These are phyloP conservation scores for Mylabris sibirica DNA, from an alignment of 2,888 invertebrate genomes.

Conservation along the genomic window DNA sequence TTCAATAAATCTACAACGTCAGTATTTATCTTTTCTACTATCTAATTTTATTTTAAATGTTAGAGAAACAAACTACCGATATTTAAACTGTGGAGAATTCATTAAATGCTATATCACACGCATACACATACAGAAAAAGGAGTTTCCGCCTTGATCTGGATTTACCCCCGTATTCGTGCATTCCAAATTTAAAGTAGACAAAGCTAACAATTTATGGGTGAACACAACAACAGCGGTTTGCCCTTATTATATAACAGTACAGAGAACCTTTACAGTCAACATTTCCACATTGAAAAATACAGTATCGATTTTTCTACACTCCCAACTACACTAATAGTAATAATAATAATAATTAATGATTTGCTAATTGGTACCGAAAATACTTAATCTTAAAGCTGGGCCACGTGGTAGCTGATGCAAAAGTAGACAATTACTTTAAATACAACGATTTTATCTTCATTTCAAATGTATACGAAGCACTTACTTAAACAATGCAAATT, in stretches of 20 bases:
- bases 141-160: constrained; percentile 25
- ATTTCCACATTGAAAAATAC: constrained; percentile 22
- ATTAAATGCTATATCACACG: constrained; percentile 17
- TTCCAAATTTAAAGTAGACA: constrained; percentile 33
- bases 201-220: constrained; percentile 34
- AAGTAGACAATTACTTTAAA: not conserved
- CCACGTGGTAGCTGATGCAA: too few species aligned
- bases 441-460: not conserved
- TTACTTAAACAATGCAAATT: constrained; percentile 33
- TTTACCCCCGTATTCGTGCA: constrained; percentile 29
- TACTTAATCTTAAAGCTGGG: too few species aligned
- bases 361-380: too few species aligned
- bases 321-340: too few species aligned
- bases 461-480: not conserved
- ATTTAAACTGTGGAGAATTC: constrained; percentile 26
- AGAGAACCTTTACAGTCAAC: constrained; percentile 18
- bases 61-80: constrained; percentile 11
- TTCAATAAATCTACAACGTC: too few species aligned
- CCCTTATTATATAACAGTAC: constrained; percentile 29
- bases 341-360: too few species aligned
- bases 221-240: constrained; percentile 33
- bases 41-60: not conserved
- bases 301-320: constrained; percentile 21
- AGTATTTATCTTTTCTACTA: too few species aligned
- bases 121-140: constrained; percentile 20